Conservation (phyloP, 2,113 vertebrate species). For the Petromus typicus region DNA sequence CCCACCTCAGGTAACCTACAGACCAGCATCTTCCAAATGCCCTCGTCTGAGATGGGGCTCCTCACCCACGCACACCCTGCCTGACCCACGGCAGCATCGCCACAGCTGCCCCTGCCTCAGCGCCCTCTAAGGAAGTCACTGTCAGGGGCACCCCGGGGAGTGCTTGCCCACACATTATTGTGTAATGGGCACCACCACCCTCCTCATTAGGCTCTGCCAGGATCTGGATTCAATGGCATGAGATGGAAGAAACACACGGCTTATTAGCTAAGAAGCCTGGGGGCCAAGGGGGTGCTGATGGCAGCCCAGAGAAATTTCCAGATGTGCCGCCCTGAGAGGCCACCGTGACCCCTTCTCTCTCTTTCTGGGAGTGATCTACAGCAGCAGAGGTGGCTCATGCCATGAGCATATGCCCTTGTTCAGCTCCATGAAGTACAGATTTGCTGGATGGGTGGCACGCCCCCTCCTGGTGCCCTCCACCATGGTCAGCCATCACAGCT, state of each 20-base stretch:
- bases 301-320: background rate
- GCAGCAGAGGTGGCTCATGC: background rate
- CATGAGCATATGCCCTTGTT: background rate
- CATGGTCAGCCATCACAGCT: background rate
- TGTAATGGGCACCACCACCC: constrained; percentile 66
- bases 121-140: constrained; percentile 17
- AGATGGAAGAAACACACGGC: constrained; percentile 59
- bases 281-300: background rate
- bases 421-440: background rate
- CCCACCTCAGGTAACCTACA: background rate
- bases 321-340: background rate
- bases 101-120: background rate
- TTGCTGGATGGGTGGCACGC: background rate
- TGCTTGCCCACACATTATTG: constrained; percentile 56
- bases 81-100: background rate
- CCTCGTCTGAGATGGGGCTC: background rate
- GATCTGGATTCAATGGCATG: constrained; percentile 55
- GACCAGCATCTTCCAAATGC: background rate
- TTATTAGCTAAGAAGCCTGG: constrained; percentile 60
- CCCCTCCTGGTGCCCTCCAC: background rate
- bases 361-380: background rate
- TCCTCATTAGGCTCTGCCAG: constrained; percentile 74
- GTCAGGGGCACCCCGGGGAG: constrained; percentile 5
- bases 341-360: background rate
- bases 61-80: background rate